Evolutionary conservation across 2,797 vertebrate species (phyloP), one percentile per base, ranked within the genome.

Genomic region (Phalanger gymnotis): DNA sequence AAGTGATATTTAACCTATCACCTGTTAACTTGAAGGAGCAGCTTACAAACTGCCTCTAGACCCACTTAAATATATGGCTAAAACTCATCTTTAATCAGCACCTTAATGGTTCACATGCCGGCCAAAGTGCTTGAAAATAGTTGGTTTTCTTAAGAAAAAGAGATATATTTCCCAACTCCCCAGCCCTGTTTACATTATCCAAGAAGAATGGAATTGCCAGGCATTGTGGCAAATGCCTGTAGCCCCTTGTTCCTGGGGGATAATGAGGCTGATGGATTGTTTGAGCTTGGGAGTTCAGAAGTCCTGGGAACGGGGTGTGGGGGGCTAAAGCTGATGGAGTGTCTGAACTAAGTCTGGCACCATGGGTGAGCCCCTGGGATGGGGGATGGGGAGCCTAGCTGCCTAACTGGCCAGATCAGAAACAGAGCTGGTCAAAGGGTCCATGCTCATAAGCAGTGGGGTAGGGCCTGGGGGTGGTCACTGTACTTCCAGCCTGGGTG

Each of bases 21-120:
- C 73, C 0, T 0, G 19, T 27, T 0, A 92, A 57, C 52, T 27
- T 28, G 81, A 53, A 31, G 13, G 16, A 52, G 47, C 40, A 47
- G 90, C 56, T 5, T 2, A 90, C 3, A 22, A 1, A 56, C 89
- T 0, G 53, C 61, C 10, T 53, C 34, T 91, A 91, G 31, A 1
- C 25, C 53, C 3, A 2, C n/a, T 53, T 28, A 40, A 3, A 19
- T 11, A 53, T 56, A 53, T 0, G 6, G 34, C 0, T 14, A 14
- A 54, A 81, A 14, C 47, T 10, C 52, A 47, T 30, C 55, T 81
- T 34, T 47, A 12, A 5, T 25, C 28, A 53, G 81, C 89, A 55
- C 5, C 40, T 31, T n/a, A 51, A 52, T 25, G 22, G 54, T 47
- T 51, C 56, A 51, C n/a, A 34, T 13, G 51, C 47, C 94, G 92